A percentile compares a stretch with the other conserved stretches of the same genome.
These are phyloP conservation scores for Anneissia japonica DNA, from an alignment of 35 echinoderm and acorn worm genomes.

Conservation along the genomic window DNA sequence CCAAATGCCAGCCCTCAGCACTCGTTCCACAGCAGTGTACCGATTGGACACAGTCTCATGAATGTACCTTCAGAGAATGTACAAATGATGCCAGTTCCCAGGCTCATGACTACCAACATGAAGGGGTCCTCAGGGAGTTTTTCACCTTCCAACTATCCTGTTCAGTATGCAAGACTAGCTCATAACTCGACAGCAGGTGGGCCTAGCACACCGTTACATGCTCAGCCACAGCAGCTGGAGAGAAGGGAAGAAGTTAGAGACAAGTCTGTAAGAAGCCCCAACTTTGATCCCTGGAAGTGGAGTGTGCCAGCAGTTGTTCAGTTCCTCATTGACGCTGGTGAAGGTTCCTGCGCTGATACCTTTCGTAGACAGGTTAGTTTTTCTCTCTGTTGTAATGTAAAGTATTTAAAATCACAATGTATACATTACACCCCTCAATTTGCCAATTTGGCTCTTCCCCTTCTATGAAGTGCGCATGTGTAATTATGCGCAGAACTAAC, in stretches of 20 bases:
- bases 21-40: neutral
- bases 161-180: neutral
- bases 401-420: too few species aligned
- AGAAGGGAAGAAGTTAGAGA: neutral
- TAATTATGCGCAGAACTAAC: too few species aligned
- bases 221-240: neutral
- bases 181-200: too few species aligned
- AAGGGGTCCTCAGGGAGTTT: too few species aligned
- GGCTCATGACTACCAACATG: neutral
- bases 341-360: conserved; percentile 75
- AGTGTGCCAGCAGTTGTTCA: conserved; percentile 76
- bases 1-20: neutral
- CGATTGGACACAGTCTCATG: neutral
- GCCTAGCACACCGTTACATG: neutral
- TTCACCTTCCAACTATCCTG: neutral
- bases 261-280: neutral
- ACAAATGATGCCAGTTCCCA: neutral
- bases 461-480: too few species aligned
- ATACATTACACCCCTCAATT: too few species aligned
- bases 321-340: conserved; percentile 81
- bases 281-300: conserved; percentile 67
- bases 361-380: conserved; percentile 86
- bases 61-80: neutral
- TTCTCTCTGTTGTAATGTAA: too few species aligned
- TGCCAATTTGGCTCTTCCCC: too few species aligned